Percentiles rank a stretch among this genome's conserved stretches.
phyloP scores from a whole-genome alignment of 2,888 invertebrate genomes.

The Dicyrtoma fusca region DNA sequence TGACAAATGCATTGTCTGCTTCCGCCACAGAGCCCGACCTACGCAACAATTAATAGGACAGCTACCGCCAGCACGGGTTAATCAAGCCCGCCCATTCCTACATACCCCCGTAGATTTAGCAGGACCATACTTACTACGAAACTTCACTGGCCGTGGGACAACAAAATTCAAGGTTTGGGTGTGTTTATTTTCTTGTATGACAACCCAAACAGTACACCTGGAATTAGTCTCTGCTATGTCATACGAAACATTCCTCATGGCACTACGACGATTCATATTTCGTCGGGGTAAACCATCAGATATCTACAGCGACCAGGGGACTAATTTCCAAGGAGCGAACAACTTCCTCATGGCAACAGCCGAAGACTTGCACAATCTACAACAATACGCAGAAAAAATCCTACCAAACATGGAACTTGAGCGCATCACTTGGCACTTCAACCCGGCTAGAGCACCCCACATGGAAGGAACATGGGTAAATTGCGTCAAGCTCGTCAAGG shows the following conservation, averaged over 20 bases:
- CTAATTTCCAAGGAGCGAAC: slow-evolving; percentile 44
- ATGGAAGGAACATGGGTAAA: slow-evolving; percentile 51
- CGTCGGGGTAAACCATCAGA: slow-evolving; percentile 39
- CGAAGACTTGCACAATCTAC: not conserved
- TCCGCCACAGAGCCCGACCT: not conserved
- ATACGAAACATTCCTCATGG: slow-evolving; percentile 40
- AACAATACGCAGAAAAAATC: not conserved
- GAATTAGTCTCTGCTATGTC: slow-evolving; percentile 40
- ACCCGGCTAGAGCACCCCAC: slow-evolving; percentile 44
- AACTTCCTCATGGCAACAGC: slow-evolving; percentile 15
- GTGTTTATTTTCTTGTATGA: slow-evolving; percentile 41
- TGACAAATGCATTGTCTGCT: not conserved
- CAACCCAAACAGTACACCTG: slow-evolving; percentile 39
- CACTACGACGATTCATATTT: slow-evolving; percentile 41
- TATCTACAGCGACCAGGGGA: slow-evolving; percentile 46
- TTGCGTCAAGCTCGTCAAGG: slow-evolving; percentile 44
- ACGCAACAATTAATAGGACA: not conserved
- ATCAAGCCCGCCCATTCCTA: not conserved
- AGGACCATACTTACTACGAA: not conserved
- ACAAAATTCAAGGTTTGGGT: slow-evolving; percentile 34
- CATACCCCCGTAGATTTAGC: not conserved
- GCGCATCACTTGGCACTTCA: slow-evolving; percentile 51
- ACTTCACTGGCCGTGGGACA: slow-evolving; percentile 1
- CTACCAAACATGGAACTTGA: slow-evolving; percentile 27
- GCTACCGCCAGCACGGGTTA: not conserved